Base-by-base conservation (phyloP, 2,797 vertebrate genomes). In the Sebastes matsubarae region DNA sequence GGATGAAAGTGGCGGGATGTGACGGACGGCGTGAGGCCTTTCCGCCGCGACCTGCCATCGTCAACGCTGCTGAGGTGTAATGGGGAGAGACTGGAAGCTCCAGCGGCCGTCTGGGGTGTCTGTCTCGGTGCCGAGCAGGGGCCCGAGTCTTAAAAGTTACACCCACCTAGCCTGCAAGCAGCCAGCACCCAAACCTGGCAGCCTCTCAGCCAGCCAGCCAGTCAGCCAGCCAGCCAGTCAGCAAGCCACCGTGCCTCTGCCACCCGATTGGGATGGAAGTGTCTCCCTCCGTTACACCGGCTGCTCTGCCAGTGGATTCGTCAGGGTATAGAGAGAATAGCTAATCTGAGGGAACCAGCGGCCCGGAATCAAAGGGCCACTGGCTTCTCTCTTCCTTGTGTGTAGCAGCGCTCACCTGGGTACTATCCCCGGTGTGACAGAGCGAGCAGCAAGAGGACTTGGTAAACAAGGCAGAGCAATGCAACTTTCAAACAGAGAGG, bases 401-500 rank as follows among this genome's bases (percentile, higher is more conserved):
- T 91, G 90, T 77, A 89, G 92, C 84, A 71, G 84, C 82, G 84
- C 87, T 94, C 92, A 94, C 93, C 94, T 94, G 94, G 93, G 94
- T 94, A 94, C 91, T 93, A 90, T 94, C 92, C 91, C 93, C 83
- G 76, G 88, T 94, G 94, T 93, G 93, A 93, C 89, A 91, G 93
- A 93, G 91, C 87, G 86, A 93, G 88, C 90, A 92, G 94, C 94
- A 94, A 93, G 94, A 95, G 94, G 90, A 95, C 94, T 95, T 92
- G 93, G 95, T 95, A 96, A 96, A 96, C 95, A 96, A 96, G 95
- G 93, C 89, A 92, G 87, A 94, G 93, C 93, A 94, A 92, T 92
- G 86, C 92, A 94, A 92, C 93, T 95, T 94, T 95, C 92, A 95
- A 95, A 95, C 89, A 95, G 91, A 91, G 86, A 94, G 90, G 93